Conservation (phyloP, 1,140 invertebrate species). For the Drosophila busckii region DNA sequence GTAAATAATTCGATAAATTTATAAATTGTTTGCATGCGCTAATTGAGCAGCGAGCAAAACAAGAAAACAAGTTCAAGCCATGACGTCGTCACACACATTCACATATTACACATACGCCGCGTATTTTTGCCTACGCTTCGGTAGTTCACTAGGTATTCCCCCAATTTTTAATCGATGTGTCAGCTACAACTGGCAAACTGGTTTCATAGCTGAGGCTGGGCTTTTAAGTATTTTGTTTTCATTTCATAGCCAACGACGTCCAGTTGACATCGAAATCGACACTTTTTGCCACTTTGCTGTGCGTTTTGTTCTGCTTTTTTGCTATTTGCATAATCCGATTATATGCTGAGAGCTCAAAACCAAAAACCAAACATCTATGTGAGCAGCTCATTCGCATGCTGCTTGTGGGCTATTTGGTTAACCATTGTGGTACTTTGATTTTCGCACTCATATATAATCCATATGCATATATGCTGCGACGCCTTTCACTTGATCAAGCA, state of each 20-base stretch:
- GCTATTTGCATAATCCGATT: slow-evolving; percentile 54
- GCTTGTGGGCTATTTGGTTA: slow-evolving; percentile 30
- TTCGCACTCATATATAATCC: no score
- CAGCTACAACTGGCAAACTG: slow-evolving; percentile 9
- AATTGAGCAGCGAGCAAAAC: no score
- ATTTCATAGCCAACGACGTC: background rate
- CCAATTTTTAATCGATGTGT: slow-evolving; percentile 37
- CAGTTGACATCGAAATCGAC: background rate
- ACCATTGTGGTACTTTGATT: slow-evolving; percentile 25
- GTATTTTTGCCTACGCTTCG: no score
- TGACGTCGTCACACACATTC: no score
- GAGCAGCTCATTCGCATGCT: background rate
- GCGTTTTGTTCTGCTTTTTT: slow-evolving; percentile 1
- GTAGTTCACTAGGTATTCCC: slow-evolving; percentile 29
- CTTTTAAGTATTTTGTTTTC: background rate
- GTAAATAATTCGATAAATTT: no score
- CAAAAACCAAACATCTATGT: slow-evolving; percentile 45
- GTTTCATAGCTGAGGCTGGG: slow-evolving; percentile 1
- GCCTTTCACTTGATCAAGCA: slow-evolving; percentile 50
- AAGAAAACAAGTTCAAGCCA: no score
- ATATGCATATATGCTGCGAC: slow-evolving; percentile 1
- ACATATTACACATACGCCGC: no score
- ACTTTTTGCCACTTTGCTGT: background rate
- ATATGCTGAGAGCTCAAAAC: slow-evolving; percentile 10
- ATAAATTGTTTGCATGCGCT: no score